Base-by-base conservation (phyloP, 1,140 invertebrate genomes). In the Heliconius hewitsoni region DNA sequence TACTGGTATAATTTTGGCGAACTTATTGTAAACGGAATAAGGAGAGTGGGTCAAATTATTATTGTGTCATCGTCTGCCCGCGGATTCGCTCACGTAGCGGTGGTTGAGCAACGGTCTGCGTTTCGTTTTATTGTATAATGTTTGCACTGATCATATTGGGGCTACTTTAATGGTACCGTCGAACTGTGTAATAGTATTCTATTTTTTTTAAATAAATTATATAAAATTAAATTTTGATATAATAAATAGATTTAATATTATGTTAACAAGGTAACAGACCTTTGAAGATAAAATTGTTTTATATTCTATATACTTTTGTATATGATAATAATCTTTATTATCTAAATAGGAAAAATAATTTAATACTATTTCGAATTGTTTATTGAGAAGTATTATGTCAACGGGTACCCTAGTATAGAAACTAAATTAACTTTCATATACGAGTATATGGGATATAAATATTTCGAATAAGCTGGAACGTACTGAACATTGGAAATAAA, bases 1-100 rank as follows among this genome's bases (percentile, higher is more conserved):
- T 76, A 81, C 73, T 71, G 23, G 79, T 78, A 78, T 83, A 86
- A 86, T 87, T 85, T 86, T 83, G 83, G 82, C 82, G 77, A 1
- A 46, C 13, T 3, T 81, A 81, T 87, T 82, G 80, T 79, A 76
- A 74, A 76, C 78, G 34, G 18, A 52, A 18, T 52, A 52, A 52
- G 50, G 74, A 75, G 81, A 87, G 83, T 84, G 84, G 86, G 84
- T 86, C 85, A 85, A 73, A 77, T 79, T 73, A 78, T 80, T 72
- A 78, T 78, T 82, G 81, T 84, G 81, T 78, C 78, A 85, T 82
- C 73, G 73, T 18, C 46, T 23, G 16, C 66, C 23, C n/a, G 39
- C 34, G 71, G 76, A 78, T 46, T 50, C 55, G 72, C 57, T 74
- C 39, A 78, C 55, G 19, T 39, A 46, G 77, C 16, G 42, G 42